Conservation (phyloP, 2,888 invertebrate genomes). For the Himalopsyche japonica region DNA sequence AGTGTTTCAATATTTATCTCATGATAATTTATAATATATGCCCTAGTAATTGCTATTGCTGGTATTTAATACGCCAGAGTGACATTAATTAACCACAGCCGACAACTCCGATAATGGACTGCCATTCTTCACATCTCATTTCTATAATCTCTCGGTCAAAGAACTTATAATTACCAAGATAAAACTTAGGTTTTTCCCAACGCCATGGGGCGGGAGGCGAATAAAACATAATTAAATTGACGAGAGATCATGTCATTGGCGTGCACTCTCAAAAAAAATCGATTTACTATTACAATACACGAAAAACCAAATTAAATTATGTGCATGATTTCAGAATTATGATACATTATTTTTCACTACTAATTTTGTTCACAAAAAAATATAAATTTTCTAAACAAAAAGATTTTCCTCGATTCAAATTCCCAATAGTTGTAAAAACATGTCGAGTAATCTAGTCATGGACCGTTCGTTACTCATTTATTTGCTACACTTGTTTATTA, state of each 20-base stretch:
- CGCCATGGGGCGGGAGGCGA: neutral
- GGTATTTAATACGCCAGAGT: neutral
- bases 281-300: no score
- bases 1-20: no score
- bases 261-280: neutral
- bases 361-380: no score
- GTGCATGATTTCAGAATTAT: no score
- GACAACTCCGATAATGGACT: conserved; percentile 1
- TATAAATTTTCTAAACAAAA: no score
- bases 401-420: no score
- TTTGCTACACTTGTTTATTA: no score
- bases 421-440: no score
- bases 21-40: neutral
- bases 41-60: neutral
- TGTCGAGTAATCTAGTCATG: no score
- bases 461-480: no score
- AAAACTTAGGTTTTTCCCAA: conserved; percentile 18
- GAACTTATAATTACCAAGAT: conserved; percentile 33
- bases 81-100: neutral
- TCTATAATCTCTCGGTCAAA: conserved; percentile 6
- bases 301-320: no score
- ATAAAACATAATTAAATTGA: conserved; percentile 26
- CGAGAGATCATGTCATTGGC: neutral
- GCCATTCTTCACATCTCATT: conserved; percentile 13
- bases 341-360: no score